A percentile compares a stretch with the other conserved stretches of the same genome.
phyloP scores from a whole-genome alignment of 2,888 invertebrate genomes.

The Eupithecia pulchellata region DNA sequence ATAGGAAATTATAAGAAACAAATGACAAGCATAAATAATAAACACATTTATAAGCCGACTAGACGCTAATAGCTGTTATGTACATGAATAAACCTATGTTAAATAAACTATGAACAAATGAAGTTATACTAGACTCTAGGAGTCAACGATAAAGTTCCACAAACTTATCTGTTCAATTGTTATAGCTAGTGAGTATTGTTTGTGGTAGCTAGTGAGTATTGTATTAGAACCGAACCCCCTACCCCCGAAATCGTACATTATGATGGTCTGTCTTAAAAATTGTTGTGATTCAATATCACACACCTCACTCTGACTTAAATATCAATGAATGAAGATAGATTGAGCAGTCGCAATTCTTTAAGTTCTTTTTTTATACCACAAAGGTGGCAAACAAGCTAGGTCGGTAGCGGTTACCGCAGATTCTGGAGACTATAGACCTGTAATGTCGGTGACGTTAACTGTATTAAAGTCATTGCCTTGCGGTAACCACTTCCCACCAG shows the following conservation, averaged over 20 bases:
- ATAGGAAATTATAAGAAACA: constrained; percentile 8
- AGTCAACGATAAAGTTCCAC: neutral
- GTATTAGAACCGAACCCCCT: neutral
- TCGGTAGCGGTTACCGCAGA: neutral
- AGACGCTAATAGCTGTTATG: neutral
- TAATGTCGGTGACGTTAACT: neutral
- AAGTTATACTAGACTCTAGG: constrained; percentile 9
- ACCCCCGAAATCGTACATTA: too few relatives aligned
- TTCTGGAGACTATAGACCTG: neutral
- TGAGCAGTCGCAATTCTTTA: too few relatives aligned
- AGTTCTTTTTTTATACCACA: neutral
- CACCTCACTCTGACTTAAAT: too few relatives aligned
- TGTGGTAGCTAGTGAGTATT: neutral
- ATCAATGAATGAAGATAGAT: too few relatives aligned
- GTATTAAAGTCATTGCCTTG: too few relatives aligned
- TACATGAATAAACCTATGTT: constrained; percentile 29
- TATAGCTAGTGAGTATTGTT: neutral
- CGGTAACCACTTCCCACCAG: too few relatives aligned
- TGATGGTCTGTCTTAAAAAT: too few relatives aligned
- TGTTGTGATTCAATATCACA: too few relatives aligned
- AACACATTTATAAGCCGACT: constrained; percentile 5
- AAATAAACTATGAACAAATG: constrained; percentile 25
- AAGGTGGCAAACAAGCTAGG: too few relatives aligned
- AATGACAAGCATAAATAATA: constrained; percentile 9
- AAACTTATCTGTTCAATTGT: neutral